Percentiles rank a stretch among this genome's conserved stretches.
Conservation (phyloP, 2,888 invertebrate species). For the Chloroclystis v-ata region DNA sequence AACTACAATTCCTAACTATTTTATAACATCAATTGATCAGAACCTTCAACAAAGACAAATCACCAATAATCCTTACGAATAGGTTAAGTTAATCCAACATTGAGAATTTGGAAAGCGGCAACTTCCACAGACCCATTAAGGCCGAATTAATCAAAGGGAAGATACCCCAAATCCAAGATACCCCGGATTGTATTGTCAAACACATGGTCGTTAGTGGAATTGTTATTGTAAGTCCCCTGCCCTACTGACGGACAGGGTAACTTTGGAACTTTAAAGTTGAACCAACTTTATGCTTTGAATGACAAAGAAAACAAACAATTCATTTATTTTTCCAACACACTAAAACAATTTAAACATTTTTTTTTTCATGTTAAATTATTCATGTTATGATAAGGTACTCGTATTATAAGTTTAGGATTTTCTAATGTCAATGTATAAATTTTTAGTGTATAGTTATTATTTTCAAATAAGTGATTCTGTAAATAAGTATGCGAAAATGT, state of each 20-base stretch:
- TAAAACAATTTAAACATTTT: no score
- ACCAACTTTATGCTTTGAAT: no score
- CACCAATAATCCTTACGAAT: slow-evolving; percentile 22
- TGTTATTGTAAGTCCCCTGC: slow-evolving; percentile 23
- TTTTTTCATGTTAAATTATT: no score
- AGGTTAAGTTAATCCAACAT: slow-evolving; percentile 37
- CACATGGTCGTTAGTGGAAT: slow-evolving; percentile 51
- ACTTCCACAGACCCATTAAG: slow-evolving; percentile 60
- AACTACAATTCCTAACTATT: no score
- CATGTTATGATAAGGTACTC: no score
- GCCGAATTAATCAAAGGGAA: slow-evolving; percentile 61
- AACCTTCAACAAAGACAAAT: slow-evolving; percentile 21
- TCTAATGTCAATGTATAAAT: no score
- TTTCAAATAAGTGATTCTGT: no score
- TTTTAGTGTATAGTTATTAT: no score
- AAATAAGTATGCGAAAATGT: no score
- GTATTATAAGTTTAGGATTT: no score
- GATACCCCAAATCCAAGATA: slow-evolving; percentile 54
- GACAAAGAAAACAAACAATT: no score
- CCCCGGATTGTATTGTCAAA: slow-evolving; percentile 65
- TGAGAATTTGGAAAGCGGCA: slow-evolving; percentile 45
- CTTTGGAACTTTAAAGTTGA: not conserved
- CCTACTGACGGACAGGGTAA: slow-evolving; percentile 12
- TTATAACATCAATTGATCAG: slow-evolving; percentile 1
- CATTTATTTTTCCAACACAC: no score